Base-by-base conservation (phyloP, 2,888 invertebrate species). In the Callosobruchus maculatus region DNA sequence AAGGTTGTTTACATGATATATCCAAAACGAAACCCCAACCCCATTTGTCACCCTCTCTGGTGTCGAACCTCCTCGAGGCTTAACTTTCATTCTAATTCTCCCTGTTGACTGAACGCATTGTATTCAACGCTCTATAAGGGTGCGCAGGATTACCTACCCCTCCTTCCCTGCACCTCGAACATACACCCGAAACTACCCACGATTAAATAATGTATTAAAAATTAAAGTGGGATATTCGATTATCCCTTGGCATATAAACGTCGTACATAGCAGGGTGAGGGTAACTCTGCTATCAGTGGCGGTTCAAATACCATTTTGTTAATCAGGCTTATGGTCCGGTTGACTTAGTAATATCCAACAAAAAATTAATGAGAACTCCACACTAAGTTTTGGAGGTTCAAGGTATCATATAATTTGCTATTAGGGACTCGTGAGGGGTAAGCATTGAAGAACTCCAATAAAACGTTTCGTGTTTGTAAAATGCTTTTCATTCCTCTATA, bases 191-290 rank as follows among this genome's bases (percentile, higher is more conserved):
- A 75, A 75, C 75, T 74, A 75, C 75, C 75, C 70, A 75, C 72
- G 73, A 75, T 75, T 75, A 74, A 75, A 75, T 75, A 75, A 75
- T 72, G 75, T 75, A 75, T 75, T 75, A 75, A 75, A 75, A 75
- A 75, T 75, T 75, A 72, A 74, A 75, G 74, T 75, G 75, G 75
- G 72, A 73, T 73, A 73, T 75, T 73, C 72, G 73, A 73, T 75
- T 72, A 73, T 75, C 71, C 73, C 70, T 21, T 71, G 75, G 49
- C 18, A 49, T 18, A 49, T 49, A 49, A 49, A 49, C 49, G 49
- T 49, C 49, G 49, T 13, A 13, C 18, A 18, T 49, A 49, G 5
- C 49, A 1, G 13, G 49, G 49, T 18, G 49, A 49, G 49, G 49
- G 49, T 49, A 49, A 18, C 49, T 3, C n/a, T 49, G 49, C 1